Evolutionary conservation across 2,113 vertebrate genomes (phyloP).

Genomic region (Zeus faber): DNA sequence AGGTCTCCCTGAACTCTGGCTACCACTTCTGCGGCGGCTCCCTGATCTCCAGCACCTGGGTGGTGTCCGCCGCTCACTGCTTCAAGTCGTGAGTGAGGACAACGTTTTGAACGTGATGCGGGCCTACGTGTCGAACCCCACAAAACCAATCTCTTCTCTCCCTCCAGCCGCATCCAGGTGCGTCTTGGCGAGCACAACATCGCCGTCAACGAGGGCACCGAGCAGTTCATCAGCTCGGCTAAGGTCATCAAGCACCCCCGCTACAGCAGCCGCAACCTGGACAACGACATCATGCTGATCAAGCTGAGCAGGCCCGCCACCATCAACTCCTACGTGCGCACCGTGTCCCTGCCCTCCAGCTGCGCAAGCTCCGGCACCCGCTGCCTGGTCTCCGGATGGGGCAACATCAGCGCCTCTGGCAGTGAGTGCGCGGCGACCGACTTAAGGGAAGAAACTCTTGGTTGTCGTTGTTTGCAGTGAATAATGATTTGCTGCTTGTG

Average conservation of each 20-base stretch:
- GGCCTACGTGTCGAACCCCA: too few relatives aligned
- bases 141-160: too few relatives aligned
- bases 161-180: conserved; percentile 60
- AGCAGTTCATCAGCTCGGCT: conserved; percentile 70
- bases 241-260: conserved; percentile 56
- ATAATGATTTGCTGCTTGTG: not conserved
- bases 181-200: conserved; percentile 82
- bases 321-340: conserved; percentile 67
- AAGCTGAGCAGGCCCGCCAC: conserved; percentile 65
- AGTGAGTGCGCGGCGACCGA: conserved; percentile 50
- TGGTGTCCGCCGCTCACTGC: conserved; percentile 84
- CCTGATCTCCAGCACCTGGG: conserved; percentile 79
- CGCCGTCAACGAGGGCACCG: conserved; percentile 60
- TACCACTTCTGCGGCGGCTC: conserved; percentile 79
- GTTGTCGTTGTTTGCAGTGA: too few relatives aligned
- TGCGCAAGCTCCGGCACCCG: conserved; percentile 71
- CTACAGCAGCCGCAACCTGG: conserved; percentile 66
- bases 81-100: conserved; percentile 76
- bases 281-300: conserved; percentile 89
- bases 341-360: conserved; percentile 71
- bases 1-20: conserved; percentile 78
- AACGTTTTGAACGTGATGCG: too few relatives aligned
- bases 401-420: conserved; percentile 76
- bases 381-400: conserved; percentile 89
- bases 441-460: too few relatives aligned